Evolutionary conservation across 2,888 invertebrate genomes (phyloP), one percentile per base, ranked within the genome.

Genomic region (Lasioglossum zephyrum): DNA sequence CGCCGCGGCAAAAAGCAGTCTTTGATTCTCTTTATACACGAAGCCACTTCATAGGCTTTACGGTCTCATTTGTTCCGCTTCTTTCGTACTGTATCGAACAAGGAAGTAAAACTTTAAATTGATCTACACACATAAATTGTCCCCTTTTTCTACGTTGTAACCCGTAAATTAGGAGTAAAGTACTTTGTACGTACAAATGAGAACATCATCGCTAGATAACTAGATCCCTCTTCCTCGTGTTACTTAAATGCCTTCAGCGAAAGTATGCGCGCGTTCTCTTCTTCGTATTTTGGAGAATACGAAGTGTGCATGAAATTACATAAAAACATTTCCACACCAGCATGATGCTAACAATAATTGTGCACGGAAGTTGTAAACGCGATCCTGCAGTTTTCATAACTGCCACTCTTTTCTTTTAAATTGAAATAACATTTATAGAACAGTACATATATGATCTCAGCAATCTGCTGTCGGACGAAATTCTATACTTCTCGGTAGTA

Each of bases 41-140:
- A 73, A 81, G 80, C 74, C 66, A 84, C 78, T 86, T 78, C 84
- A 60, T 76, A 78, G 81, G 72, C 77, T 84, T 84, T 86, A 80
- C 47, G 77, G 72, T 81, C 74, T 70, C 80, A 84, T 84, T 86
- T 86, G 77, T 77, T 81, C 77, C 69, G 77, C 79, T 85, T 73
- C 76, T 79, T 76, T 76, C 73, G 79, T 77, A 60, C 74, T 63
- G 63, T 72, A 79, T 79, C 82, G 74, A 78, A 82, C 77, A 53
- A 78, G 73, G 69, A 44, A 60, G 60, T 74, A 44, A 41, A 78
- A 69, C 63, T 73, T 74, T 36, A 36, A 73, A 73, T 36, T 77
- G 73, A 36, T 47, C 77, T 69, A 74, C 57, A 70, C 53, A 41
- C 39, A 60, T 39, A 73, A 73, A 63, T 66, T 73, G 72, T 13